phyloP scores from a whole-genome alignment of 2,888 invertebrate species.

The Leptogaster cylindrica region DNA sequence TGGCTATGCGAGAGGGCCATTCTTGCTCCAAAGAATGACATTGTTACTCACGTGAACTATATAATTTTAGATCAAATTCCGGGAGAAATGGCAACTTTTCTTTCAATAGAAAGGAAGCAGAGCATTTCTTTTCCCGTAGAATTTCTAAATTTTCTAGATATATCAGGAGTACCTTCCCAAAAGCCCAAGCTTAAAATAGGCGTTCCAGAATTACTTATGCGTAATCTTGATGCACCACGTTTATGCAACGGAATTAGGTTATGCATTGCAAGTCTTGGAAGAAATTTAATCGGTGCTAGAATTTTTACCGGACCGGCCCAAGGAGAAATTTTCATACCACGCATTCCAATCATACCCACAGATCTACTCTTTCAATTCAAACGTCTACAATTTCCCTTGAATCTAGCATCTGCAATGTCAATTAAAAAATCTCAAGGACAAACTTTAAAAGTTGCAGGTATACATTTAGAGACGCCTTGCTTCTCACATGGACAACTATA shows the following conservation, averaged over 20 bases:
- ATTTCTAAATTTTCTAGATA: neutral
- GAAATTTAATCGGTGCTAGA: slow-evolving; percentile 27
- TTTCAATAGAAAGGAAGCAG: neutral
- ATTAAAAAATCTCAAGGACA: neutral
- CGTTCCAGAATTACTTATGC: neutral
- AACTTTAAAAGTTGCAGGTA: neutral
- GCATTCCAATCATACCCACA: no score
- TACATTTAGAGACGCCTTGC: slow-evolving; percentile 1
- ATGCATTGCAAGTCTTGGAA: slow-evolving; percentile 8
- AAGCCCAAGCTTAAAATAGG: neutral
- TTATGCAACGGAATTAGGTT: slow-evolving; percentile 50
- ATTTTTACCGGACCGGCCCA: slow-evolving; percentile 37
- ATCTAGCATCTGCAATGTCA: slow-evolving; percentile 23
- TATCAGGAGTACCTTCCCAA: slow-evolving; percentile 4
- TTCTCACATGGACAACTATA: neutral
- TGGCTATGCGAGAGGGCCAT: slow-evolving; percentile 22
- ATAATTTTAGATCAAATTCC: neutral
- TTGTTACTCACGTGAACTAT: neutral
- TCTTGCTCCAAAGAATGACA: slow-evolving; percentile 7
- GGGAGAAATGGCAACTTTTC: neutral
- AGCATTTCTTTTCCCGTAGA: neutral
- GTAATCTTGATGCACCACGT: neutral
- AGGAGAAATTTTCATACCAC: slow-evolving; percentile 43
- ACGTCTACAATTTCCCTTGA: no score
- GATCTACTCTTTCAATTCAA: no score